Conservation (phyloP, 1,140 invertebrate species). For the Acromyrmex echinatior region DNA sequence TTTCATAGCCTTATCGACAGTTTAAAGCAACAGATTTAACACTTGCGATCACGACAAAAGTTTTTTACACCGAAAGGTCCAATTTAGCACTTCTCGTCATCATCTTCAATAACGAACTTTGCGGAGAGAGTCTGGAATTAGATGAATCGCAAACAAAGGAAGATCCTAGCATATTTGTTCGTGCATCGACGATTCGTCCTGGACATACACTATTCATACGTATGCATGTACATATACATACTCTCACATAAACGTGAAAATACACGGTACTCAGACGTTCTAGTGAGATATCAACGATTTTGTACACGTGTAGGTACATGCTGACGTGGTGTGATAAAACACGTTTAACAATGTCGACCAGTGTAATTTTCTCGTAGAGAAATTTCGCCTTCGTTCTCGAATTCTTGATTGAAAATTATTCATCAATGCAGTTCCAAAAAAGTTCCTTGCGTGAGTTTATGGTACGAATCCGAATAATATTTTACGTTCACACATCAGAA, state of each 20-base stretch:
- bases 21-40: conserved; percentile 48
- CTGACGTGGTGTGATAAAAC: neutral
- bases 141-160: conserved; percentile 68
- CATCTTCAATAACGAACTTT: conserved; percentile 45
- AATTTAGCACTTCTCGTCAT: conserved; percentile 10
- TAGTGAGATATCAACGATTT: neutral
- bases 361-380: conserved; percentile 15
- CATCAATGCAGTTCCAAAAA: neutral
- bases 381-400: neutral
- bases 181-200: conserved; percentile 47
- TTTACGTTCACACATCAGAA: neutral
- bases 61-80: conserved; percentile 10
- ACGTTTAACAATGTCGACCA: conserved; percentile 22
- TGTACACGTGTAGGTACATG: neutral
- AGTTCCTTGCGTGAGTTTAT: neutral
- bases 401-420: conserved; percentile 22
- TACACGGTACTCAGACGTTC: neutral
- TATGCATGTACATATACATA: neutral
- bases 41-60: conserved; percentile 10
- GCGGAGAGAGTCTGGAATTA: conserved; percentile 57
- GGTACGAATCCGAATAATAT: neutral
- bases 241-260: neutral
- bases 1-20: conserved; percentile 23
- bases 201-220: neutral
- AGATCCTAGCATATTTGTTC: conserved; percentile 36